Evolutionary conservation across 1,140 invertebrate species (phyloP), one percentile per base, ranked within the genome.

Genomic region (Drosophila repletoides): DNA sequence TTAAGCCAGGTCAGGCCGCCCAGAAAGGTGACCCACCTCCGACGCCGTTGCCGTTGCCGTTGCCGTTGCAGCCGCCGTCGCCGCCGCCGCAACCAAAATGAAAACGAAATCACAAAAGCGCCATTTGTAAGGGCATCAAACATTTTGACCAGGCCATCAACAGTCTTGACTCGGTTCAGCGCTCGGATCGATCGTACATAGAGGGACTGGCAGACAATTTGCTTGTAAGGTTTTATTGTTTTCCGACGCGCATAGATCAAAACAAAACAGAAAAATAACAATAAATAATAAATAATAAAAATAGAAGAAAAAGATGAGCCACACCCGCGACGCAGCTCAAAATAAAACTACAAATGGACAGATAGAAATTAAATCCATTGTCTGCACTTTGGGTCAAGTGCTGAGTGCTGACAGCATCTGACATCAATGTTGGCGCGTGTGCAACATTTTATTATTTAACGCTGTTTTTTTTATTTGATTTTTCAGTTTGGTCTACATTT

Each of bases 1-100:
- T 84, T 84, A 84, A 84, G 80, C 31, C 71, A 67, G 80, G 80
- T 84, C 80, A 86, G 72, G 66, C 66, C 80, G 80, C 80, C 80
- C 80, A 48, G 48, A 65, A 53, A 59, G 28, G 10, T 63, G 66
- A 64, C 60, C 66, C 45, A 46, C 34, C 40, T 53, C 38, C 58
- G 76, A 40, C 65, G 72, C 38, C 53, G 53, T 46, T 46, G 48
- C 64, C 52, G 80, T n/a, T 12, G 49, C 12, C 21, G 26, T 40
- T 48, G 29, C 34, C 45, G 55, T 31, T 53, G 77, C 46, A 49
- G 15, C 34, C 40, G 59, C 38, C 58, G 76, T 41, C 65, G 72
- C 38, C 53, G 53, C 51, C 52, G 48, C 64, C 52, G 80, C 86
- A 84, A 80, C 53, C 80, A 86, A 86, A 84, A 80, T 72, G 77